Conservation (phyloP, 2,797 vertebrate genomes). For the Delichon dasypus region DNA sequence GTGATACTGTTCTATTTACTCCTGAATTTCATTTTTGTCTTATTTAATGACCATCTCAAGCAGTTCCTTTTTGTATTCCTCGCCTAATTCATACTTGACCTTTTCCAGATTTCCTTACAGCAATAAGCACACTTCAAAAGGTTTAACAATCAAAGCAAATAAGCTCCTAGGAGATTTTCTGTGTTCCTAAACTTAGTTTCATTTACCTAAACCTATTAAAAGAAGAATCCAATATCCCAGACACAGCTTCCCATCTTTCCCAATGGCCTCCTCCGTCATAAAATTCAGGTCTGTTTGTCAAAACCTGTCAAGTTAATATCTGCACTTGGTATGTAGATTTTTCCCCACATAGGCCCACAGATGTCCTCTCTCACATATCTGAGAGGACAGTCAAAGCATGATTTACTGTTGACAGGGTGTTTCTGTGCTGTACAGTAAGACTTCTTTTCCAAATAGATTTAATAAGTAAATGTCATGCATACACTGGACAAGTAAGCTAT, state of each 20-base stretch:
- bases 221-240: neutral
- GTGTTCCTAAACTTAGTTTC: constrained; percentile 16
- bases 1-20: constrained; percentile 36
- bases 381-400: neutral
- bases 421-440: neutral
- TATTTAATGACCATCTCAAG: constrained; percentile 52
- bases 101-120: constrained; percentile 54
- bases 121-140: constrained; percentile 38
- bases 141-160: constrained; percentile 48
- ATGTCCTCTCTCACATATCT: neutral
- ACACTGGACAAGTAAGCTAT: neutral
- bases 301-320: neutral
- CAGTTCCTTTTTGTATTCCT: constrained; percentile 52
- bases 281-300: neutral
- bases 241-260: neutral
- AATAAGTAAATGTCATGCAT: neutral
- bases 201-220: neutral
- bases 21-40: constrained; percentile 45
- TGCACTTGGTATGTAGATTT: neutral
- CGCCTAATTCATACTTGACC: constrained; percentile 46
- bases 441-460: neutral
- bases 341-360: neutral
- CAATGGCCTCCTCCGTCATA: neutral
- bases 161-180: constrained; percentile 7
- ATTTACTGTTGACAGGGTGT: neutral